Conservation (phyloP, 2,113 vertebrate genomes). For the Plotosus lineatus region DNA sequence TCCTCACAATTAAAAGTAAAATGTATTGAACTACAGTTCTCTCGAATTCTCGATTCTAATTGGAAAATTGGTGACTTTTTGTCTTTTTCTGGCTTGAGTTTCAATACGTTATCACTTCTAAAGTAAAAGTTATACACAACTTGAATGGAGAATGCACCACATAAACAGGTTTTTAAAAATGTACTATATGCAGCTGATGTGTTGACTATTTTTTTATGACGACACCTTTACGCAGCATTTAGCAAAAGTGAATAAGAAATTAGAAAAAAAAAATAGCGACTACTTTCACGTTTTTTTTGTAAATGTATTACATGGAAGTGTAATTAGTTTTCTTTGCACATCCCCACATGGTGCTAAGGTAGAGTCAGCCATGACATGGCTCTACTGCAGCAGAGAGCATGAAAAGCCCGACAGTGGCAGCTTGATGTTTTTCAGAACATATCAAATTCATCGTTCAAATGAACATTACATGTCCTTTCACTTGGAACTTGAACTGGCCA, state of each 20-base stretch:
- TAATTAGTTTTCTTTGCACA: background rate
- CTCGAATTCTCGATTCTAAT: background rate
- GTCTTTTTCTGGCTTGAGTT: background rate
- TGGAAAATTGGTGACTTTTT: background rate
- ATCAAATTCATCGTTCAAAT: background rate
- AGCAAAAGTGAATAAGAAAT: background rate
- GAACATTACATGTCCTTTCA: background rate
- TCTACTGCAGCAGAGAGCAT: background rate
- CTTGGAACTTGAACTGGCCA: background rate
- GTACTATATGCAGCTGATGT: no score
- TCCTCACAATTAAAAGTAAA: background rate
- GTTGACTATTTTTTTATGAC: no score
- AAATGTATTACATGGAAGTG: background rate
- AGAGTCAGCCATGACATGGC: background rate
- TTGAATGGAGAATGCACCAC: background rate
- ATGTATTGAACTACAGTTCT: background rate
- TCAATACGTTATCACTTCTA: background rate
- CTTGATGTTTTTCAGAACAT: background rate
- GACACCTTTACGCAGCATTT: no score
- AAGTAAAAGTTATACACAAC: background rate
- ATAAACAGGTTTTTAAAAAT: no score
- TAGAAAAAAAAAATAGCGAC: background rate
- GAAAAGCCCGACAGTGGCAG: background rate
- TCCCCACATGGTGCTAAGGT: background rate
- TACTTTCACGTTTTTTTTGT: background rate